Percentiles rank a stretch among this genome's conserved stretches.
These are phyloP conservation scores for Biston betularia DNA, from an alignment of 2,888 invertebrate genomes.

Conservation along the genomic window DNA sequence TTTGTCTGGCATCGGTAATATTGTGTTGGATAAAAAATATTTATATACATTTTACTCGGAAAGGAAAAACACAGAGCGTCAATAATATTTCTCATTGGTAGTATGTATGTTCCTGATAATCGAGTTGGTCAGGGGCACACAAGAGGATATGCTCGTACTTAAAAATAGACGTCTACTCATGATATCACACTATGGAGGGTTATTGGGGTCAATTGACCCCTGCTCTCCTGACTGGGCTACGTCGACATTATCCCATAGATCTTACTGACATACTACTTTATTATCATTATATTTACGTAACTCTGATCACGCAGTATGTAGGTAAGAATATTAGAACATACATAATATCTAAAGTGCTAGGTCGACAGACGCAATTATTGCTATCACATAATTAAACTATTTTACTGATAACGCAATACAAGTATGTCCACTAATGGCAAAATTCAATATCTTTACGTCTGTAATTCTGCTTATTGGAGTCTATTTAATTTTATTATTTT, in stretches of 20 bases:
- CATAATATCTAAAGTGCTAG: background rate
- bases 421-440: background rate
- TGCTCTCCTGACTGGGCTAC: background rate
- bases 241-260: background rate
- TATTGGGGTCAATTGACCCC: conserved; percentile 13
- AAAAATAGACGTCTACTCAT: too few relatives aligned
- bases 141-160: background rate
- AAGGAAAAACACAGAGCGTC: too few relatives aligned
- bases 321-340: background rate
- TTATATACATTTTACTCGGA: too few relatives aligned
- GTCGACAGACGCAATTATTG: background rate
- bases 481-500: too few relatives aligned
- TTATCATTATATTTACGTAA: conserved; percentile 11
- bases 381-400: conserved; percentile 3
- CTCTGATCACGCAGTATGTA: conserved; percentile 11
- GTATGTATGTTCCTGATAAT: conserved; percentile 3
- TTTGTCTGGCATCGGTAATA: too few relatives aligned
- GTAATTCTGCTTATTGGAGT: background rate
- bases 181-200: conserved; percentile 7
- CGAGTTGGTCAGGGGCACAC: background rate
- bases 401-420: conserved; percentile 2
- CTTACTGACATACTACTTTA: conserved; percentile 6
- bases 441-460: background rate
- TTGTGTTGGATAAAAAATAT: too few relatives aligned
- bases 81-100: background rate